A percentile compares a stretch with the other conserved stretches of the same genome.
phyloP scores from a whole-genome alignment of 2,797 vertebrate species.

The Spatula clypeata region DNA sequence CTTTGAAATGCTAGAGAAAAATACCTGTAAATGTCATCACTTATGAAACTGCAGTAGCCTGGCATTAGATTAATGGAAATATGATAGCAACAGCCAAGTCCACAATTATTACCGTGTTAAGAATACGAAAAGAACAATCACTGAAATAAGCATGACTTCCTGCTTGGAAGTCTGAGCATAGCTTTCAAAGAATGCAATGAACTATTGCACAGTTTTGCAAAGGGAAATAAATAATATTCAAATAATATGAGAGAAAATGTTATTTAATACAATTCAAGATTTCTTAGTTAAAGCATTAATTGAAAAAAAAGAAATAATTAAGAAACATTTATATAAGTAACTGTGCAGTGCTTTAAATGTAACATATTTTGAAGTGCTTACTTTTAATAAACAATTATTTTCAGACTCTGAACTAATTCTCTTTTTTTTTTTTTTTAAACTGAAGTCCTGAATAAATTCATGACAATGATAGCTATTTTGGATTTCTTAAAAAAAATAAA shows the following conservation, averaged over 20 bases:
- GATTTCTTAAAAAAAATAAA: not conserved
- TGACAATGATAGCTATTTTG: not conserved
- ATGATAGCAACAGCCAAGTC: conserved; percentile 22
- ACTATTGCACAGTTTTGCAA: not conserved
- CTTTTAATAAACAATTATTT: not conserved
- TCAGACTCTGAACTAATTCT: not conserved
- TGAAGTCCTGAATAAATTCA: not conserved
- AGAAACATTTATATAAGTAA: not conserved
- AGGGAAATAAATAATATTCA: not conserved
- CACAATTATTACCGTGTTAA: conserved; percentile 21
- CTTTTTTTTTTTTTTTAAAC: not conserved
- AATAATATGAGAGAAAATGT: not conserved
- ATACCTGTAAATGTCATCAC: conserved; percentile 46
- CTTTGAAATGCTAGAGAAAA: conserved; percentile 48
- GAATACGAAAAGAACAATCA: conserved; percentile 39
- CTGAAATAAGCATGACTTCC: not conserved
- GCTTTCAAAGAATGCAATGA: conserved; percentile 40
- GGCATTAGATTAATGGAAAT: conserved; percentile 60
- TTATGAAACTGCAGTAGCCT: conserved; percentile 30
- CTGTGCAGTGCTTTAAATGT: not conserved
- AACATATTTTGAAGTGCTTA: not conserved
- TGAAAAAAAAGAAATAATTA: not conserved
- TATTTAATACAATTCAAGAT: not conserved
- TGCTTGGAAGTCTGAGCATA: conserved; percentile 35
- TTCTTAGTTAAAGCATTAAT: not conserved